phyloP scores from a whole-genome alignment of 1,140 invertebrate species.

The Drosophila pectinifera region DNA sequence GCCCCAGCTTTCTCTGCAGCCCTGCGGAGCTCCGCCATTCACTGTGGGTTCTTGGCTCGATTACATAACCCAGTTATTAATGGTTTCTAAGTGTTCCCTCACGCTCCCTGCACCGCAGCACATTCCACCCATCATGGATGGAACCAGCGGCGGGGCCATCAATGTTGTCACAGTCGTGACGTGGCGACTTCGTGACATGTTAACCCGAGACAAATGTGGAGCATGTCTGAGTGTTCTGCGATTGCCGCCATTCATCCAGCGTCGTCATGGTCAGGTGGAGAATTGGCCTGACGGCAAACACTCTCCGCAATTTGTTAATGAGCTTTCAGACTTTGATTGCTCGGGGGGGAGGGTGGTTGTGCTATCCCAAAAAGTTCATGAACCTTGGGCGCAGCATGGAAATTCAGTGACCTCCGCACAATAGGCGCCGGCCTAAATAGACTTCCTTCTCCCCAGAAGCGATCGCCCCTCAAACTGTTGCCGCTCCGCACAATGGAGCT shows the following conservation, averaged over 20 bases:
- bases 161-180: constrained; percentile 60
- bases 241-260: constrained; percentile 42
- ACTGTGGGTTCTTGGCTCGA: constrained; percentile 56
- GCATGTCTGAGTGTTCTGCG: constrained; percentile 38
- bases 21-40: constrained; percentile 10
- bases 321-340: constrained; percentile 55
- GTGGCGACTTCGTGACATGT: constrained; percentile 76
- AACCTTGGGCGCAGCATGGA: constrained; percentile 62
- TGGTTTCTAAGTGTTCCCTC: constrained; percentile 64
- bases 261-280: constrained; percentile 71
- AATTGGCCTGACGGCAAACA: constrained; percentile 41
- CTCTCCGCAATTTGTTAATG: constrained; percentile 77
- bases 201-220: constrained; percentile 68
- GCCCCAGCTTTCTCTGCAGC: constrained; percentile 27
- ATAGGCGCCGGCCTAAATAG: constrained; percentile 71
- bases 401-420: constrained; percentile 67
- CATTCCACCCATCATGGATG: constrained; percentile 1
- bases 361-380: constrained; percentile 54
- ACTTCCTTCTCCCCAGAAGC: constrained; percentile 40
- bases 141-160: constrained; percentile 4
- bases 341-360: neutral
- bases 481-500: constrained; percentile 32
- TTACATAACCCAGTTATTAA: constrained; percentile 82
- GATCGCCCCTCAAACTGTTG: constrained; percentile 68
- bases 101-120: constrained; percentile 35